Conservation (phyloP, 2,113 vertebrate genomes). For the Ageneiosus marmoratus region DNA sequence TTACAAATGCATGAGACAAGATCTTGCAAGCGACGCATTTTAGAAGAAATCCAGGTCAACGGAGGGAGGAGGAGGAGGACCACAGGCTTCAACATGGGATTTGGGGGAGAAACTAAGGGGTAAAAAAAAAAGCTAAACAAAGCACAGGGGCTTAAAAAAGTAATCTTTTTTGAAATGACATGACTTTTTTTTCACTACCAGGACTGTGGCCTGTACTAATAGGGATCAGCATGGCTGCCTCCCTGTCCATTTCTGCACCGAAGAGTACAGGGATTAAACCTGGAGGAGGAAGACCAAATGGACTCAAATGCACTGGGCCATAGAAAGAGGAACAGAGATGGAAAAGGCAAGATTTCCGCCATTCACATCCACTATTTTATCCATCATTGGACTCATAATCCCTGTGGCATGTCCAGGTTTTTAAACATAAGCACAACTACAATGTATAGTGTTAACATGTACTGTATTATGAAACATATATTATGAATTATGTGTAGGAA, state of each 20-base stretch:
- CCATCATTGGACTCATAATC: neutral
- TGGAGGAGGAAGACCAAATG: slow-evolving; percentile 67
- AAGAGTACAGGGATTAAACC: slow-evolving; percentile 67
- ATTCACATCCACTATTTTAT: slow-evolving; percentile 18
- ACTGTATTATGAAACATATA: no score
- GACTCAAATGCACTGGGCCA: slow-evolving; percentile 57
- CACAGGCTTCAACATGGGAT: slow-evolving; percentile 48
- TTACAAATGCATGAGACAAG: slow-evolving; percentile 64
- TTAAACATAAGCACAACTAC: neutral
- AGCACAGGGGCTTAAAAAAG: slow-evolving; percentile 56
- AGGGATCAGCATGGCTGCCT: slow-evolving; percentile 65
- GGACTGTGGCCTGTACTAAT: slow-evolving; percentile 63
- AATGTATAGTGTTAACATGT: no score
- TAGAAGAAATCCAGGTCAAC: slow-evolving; percentile 46
- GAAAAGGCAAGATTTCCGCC: neutral
- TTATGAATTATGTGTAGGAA: neutral
- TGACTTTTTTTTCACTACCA: slow-evolving; percentile 50
- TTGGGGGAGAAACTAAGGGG: slow-evolving; percentile 54
- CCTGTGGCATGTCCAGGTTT: neutral
- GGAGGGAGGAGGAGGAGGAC: slow-evolving; percentile 36
- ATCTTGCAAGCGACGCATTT: slow-evolving; percentile 59
- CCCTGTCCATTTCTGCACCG: slow-evolving; percentile 65
- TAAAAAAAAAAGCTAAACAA: slow-evolving; percentile 36
- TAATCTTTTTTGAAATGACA: slow-evolving; percentile 62
- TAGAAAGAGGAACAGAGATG: slow-evolving; percentile 38